Evolutionary conservation across 2,888 invertebrate species (phyloP).

Genomic region (Rhagium mordax): DNA sequence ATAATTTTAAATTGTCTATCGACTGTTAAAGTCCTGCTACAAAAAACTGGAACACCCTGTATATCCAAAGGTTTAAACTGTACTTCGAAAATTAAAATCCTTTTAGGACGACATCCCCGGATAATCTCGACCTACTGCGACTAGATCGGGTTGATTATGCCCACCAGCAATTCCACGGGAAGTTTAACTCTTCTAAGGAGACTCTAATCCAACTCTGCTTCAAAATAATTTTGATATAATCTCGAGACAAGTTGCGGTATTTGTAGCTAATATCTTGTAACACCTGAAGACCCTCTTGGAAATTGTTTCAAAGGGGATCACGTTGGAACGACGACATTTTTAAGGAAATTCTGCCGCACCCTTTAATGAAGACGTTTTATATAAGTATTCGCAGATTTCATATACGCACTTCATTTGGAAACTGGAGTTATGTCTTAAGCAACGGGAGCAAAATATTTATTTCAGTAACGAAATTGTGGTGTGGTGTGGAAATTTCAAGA

Average conservation of each 20-base stretch:
- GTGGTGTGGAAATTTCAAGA: no score
- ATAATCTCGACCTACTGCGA: constrained; percentile 16
- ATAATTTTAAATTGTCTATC: no score
- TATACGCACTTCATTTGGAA: no score
- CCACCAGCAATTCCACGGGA: constrained; percentile 6
- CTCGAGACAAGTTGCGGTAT: constrained; percentile 37
- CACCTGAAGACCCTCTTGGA: neutral
- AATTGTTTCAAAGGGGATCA: neutral
- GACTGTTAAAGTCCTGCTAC: no score
- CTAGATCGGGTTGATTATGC: constrained; percentile 20
- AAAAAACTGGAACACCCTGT: no score
- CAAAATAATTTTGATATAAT: constrained; percentile 45
- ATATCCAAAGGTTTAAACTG: neutral
- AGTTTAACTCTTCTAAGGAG: constrained; percentile 19
- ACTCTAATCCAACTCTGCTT: constrained; percentile 28
- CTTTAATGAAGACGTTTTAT: no score
- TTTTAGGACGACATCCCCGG: neutral
- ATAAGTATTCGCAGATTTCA: no score
- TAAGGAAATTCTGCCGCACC: neutral
- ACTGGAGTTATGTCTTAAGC: no score
- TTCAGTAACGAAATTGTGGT: no score
- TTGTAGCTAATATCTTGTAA: constrained; percentile 35
- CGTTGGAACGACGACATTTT: neutral
- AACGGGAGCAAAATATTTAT: no score
- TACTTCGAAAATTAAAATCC: constrained; percentile 10